Evolutionary conservation across 2,888 invertebrate genomes (phyloP).

Genomic region (Ectobius pallidus): DNA sequence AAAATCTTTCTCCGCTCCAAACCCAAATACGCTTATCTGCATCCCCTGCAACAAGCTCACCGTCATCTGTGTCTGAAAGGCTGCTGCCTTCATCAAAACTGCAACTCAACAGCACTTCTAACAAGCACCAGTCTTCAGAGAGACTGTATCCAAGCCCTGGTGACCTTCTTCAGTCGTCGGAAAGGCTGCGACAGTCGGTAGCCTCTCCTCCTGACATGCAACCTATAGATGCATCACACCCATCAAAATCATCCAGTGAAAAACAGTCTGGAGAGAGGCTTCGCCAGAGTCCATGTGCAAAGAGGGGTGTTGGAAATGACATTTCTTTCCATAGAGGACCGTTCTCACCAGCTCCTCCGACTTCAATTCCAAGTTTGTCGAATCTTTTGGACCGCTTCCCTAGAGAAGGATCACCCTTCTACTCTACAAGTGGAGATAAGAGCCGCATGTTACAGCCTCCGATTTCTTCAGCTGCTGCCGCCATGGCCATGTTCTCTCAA

Average conservation of each 20-base stretch:
- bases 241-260: background rate
- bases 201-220: background rate
- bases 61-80: background rate
- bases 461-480: conserved; percentile 32
- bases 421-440: conserved; percentile 14
- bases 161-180: background rate
- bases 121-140: background rate
- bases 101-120: background rate
- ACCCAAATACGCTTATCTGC: background rate
- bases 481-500: conserved; percentile 38
- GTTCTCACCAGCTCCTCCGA: conserved; percentile 47
- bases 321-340: conserved; percentile 37
- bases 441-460: conserved; percentile 22
- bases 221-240: background rate
- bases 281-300: background rate
- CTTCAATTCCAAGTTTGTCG: conserved; percentile 60
- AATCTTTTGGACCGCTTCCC: conserved; percentile 65
- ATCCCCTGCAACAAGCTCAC: background rate
- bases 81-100: background rate
- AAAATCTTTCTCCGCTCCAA: no score
- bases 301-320: conserved; percentile 17
- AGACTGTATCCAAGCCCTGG: background rate
- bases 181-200: background rate
- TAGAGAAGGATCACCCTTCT: conserved; percentile 56
- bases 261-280: background rate